phyloP scores from a whole-genome alignment of 2,888 invertebrate genomes.

The Nineta flava region DNA sequence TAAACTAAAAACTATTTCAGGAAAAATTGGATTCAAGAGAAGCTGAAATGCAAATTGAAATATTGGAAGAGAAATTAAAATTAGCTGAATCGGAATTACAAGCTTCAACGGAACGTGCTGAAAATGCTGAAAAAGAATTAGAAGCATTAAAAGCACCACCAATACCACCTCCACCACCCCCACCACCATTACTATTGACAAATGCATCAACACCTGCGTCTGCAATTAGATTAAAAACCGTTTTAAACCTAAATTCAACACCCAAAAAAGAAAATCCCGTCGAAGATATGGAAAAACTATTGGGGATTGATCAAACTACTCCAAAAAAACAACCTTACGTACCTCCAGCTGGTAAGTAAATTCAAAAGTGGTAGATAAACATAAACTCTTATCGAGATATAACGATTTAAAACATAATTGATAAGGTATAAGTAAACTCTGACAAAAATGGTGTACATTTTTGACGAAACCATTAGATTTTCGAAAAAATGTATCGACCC shows the following conservation, averaged over 20 bases:
- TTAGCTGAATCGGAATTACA: conserved; percentile 52
- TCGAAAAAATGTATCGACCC: no score
- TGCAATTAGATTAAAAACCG: conserved; percentile 5
- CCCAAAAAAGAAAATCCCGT: conserved; percentile 22
- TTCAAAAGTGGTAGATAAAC: neutral
- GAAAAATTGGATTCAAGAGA: conserved; percentile 49
- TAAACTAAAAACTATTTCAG: conserved; percentile 20
- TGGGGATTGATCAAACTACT: conserved; percentile 38
- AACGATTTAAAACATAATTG: no score
- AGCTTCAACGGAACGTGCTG: conserved; percentile 41
- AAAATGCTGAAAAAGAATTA: conserved; percentile 31
- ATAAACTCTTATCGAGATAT: no score
- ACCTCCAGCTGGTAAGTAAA: conserved; percentile 31
- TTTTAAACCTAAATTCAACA: conserved; percentile 16
- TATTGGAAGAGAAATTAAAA: conserved; percentile 52
- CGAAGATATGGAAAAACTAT: conserved; percentile 38
- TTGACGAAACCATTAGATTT: no score
- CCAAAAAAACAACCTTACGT: conserved; percentile 19
- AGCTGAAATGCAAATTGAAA: conserved; percentile 46
- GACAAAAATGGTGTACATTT: no score
- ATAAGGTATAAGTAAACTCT: no score
- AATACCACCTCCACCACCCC: conserved; percentile 26
- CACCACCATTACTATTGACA: conserved; percentile 19
- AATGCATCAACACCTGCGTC: conserved; percentile 16
- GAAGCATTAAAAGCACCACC: conserved; percentile 32